Percentiles rank a stretch among this genome's conserved stretches.
Conservation (phyloP, 2,797 vertebrate genomes). For the Monodelphis domestica region DNA sequence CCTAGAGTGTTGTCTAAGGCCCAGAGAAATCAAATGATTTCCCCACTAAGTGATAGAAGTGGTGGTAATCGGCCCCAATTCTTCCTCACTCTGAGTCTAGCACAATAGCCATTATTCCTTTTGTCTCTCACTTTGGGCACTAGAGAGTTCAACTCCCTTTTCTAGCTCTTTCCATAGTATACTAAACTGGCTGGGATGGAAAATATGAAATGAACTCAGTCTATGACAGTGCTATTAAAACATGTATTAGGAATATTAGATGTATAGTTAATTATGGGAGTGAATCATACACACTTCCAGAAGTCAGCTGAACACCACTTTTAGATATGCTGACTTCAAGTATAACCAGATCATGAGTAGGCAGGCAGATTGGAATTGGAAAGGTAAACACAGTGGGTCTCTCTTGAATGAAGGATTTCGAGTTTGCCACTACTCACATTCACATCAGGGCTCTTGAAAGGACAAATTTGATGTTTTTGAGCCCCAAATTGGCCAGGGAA, state of each 20-base stretch:
- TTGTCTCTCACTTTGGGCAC: too few relatives aligned
- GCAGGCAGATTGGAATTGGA: background rate
- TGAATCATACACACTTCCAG: background rate
- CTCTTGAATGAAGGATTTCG: background rate
- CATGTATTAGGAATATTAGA: background rate
- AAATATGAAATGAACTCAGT: background rate
- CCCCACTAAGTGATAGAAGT: background rate
- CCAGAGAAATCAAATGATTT: background rate
- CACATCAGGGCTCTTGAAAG: constrained; percentile 18
- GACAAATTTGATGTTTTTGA: background rate
- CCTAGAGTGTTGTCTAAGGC: background rate
- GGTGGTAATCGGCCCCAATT: background rate
- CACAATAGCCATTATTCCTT: too few relatives aligned
- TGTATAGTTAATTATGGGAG: background rate
- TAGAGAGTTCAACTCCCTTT: background rate
- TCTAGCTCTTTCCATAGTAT: constrained; percentile 8
- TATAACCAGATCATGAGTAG: background rate
- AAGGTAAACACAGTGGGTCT: too few relatives aligned
- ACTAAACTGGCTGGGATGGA: background rate
- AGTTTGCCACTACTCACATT: constrained; percentile 46
- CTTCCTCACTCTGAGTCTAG: too few relatives aligned
- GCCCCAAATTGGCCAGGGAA: background rate
- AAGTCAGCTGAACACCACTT: constrained; percentile 10
- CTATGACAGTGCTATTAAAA: background rate
- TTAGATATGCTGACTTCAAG: constrained; percentile 2